Conservation (phyloP, 1,140 invertebrate species). For the Drosophila ogumai region DNA sequence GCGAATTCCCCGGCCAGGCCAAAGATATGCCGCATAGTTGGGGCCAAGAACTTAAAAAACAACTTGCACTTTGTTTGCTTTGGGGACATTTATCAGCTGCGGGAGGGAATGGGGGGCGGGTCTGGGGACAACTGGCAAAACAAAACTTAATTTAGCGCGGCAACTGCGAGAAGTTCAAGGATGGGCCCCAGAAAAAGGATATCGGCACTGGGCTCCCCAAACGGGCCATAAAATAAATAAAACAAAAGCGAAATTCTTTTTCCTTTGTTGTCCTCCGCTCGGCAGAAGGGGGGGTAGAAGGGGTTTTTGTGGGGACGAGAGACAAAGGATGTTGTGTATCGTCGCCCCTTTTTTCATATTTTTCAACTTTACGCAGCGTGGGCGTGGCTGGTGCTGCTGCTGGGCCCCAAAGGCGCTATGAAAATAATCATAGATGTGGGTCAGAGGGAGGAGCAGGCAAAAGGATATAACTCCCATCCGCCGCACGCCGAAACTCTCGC, state of each 20-base stretch:
- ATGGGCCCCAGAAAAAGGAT: constrained; percentile 62
- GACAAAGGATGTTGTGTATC: constrained; percentile 42
- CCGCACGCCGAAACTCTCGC: constrained; percentile 61
- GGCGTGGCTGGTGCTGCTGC: constrained; percentile 20
- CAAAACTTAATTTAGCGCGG: constrained; percentile 80
- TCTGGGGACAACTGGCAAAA: constrained; percentile 59
- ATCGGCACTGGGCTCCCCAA: constrained; percentile 64
- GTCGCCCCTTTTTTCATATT: constrained; percentile 56
- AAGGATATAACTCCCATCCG: constrained; percentile 63
- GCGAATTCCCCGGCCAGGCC: constrained; percentile 26
- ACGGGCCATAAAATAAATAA: constrained; percentile 80
- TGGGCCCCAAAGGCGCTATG: constrained; percentile 76
- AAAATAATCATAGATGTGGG: constrained; percentile 83
- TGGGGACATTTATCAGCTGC: constrained; percentile 77
- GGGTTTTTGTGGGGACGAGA: constrained; percentile 5
- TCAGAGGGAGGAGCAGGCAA: constrained; percentile 47
- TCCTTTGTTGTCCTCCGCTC: constrained; percentile 28
- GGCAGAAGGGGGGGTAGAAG: neutral
- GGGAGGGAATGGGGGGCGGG: neutral
- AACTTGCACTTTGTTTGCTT: constrained; percentile 81
- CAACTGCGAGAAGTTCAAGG: constrained; percentile 75
- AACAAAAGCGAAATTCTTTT: constrained; percentile 61
- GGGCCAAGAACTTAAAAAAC: constrained; percentile 75
- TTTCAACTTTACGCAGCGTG: constrained; percentile 69
- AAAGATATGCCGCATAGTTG: constrained; percentile 74